Evolutionary conservation across 2,888 invertebrate genomes (phyloP), one percentile per base, ranked within the genome.

Genomic region (Cephus sareptanus): DNA sequence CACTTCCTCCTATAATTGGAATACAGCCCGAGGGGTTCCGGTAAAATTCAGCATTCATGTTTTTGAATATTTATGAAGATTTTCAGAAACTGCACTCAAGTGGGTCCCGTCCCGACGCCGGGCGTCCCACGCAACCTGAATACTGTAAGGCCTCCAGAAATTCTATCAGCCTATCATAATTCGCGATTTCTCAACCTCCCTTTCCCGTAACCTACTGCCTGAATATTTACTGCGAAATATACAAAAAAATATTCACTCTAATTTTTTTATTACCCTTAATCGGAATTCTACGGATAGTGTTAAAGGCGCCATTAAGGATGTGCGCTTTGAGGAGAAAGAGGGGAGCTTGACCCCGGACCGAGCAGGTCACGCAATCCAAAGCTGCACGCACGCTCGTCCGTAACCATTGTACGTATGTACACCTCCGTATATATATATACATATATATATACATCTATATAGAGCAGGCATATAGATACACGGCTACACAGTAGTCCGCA

Each of bases 301-400:
- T 71, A 31, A 71, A 34, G 71, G 56, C 56, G 56, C 23, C 56
- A 56, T 56, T 56, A 56, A 56, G 56, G 71, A 71, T 71, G 31
- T 11, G 31, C 71, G 71, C 33, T 71, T 71, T 23, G 0, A 56
- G 23, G 71, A 4, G 33, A 12, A n/a, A 31, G 71, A 34, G 33
- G 15, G 80, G 81, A 75, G 80, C 80, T 81, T 81, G 83, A 83
- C 83, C 83, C 83, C 80, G 78, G 74, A 31, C 56, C 69, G 78
- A 83, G 56, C 56, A 56, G 80, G 79, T 82, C 83, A 83, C 83
- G 82, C 83, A 79, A 83, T 81, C 80, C 79, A 75, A 80, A 79
- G 77, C 34, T 75, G 77, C 79, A 79, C 80, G 80, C 76, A 81
- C 77, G 23, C 56, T 56, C 40, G 23, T 2, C 4, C 23, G 6